Evolutionary conservation across 2,888 invertebrate genomes (phyloP).

Genomic region (Invenusta paracnida): DNA sequence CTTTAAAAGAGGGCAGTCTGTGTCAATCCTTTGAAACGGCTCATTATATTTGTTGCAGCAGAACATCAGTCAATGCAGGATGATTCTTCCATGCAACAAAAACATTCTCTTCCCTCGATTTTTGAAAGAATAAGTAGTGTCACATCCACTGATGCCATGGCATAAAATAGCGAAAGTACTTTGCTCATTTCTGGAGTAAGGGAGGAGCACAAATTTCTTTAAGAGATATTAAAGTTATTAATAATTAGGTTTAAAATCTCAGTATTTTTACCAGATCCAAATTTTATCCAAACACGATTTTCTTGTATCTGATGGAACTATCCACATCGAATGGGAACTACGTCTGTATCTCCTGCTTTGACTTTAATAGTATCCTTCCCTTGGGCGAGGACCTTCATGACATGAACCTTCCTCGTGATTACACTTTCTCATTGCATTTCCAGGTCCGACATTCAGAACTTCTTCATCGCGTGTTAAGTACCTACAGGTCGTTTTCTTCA

Average conservation of each 20-base stretch:
- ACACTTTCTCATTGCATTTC: background rate
- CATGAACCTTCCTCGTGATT: background rate
- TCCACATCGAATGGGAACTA: background rate
- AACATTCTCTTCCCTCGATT: background rate
- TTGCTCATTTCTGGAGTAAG: background rate
- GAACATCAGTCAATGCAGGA: conserved; percentile 2
- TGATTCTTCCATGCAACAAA: conserved; percentile 11
- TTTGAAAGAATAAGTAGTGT: background rate
- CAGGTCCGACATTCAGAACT: background rate
- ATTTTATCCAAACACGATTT: background rate
- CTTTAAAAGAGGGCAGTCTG: background rate
- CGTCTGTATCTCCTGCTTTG: background rate
- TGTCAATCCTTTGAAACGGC: conserved; percentile 21
- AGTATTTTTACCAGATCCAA: background rate
- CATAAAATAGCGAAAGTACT: conserved; percentile 18
- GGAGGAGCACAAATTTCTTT: background rate
- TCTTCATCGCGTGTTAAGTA: background rate
- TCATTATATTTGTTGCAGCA: background rate
- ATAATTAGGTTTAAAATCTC: conserved; percentile 18
- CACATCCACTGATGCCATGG: background rate
- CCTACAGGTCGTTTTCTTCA: background rate
- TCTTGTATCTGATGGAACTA: background rate
- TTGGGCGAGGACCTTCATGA: background rate
- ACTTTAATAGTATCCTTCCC: background rate
- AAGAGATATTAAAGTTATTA: too few relatives aligned